A percentile compares a stretch with the other conserved stretches of the same genome.
Conservation (phyloP, 2,888 invertebrate genomes). For the Ptilodon capucinus region DNA sequence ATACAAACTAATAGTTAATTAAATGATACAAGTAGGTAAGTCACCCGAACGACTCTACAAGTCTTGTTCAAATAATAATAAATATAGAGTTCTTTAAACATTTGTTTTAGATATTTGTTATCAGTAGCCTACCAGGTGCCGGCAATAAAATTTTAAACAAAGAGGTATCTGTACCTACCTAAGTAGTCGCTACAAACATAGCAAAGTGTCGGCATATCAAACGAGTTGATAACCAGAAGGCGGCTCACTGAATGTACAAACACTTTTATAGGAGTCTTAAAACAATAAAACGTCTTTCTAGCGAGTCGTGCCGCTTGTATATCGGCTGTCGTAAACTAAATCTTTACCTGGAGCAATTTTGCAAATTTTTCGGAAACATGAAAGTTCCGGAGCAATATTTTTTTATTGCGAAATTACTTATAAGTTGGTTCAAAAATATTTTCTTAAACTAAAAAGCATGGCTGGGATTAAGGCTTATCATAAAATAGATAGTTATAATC, state of each 20-base stretch:
- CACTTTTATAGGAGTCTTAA: constrained; percentile 60
- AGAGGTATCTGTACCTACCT: constrained; percentile 4
- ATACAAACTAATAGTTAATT: too few species aligned
- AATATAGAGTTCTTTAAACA: neutral
- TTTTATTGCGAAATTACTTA: neutral
- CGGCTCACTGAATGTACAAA: constrained; percentile 60
- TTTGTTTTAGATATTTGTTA: neutral
- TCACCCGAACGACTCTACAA: too few species aligned
- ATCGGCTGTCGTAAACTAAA: constrained; percentile 38
- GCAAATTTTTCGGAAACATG: constrained; percentile 40
- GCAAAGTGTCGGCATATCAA: constrained; percentile 32
- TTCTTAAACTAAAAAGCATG: too few species aligned
- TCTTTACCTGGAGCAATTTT: constrained; percentile 54
- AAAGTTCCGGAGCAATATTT: neutral
- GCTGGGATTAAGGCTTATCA: too few species aligned
- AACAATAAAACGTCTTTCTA: constrained; percentile 51
- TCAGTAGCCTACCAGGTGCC: neutral
- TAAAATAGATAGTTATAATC: too few species aligned
- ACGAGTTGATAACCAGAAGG: constrained; percentile 46
- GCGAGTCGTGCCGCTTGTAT: constrained; percentile 7
- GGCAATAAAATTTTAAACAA: neutral
- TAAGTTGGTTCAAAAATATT: neutral
- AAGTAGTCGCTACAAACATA: constrained; percentile 12
- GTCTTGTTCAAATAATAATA: too few species aligned
- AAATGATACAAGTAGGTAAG: too few species aligned